phyloP scores from a whole-genome alignment of 2,797 vertebrate species.

The Trachops cirrhosus region DNA sequence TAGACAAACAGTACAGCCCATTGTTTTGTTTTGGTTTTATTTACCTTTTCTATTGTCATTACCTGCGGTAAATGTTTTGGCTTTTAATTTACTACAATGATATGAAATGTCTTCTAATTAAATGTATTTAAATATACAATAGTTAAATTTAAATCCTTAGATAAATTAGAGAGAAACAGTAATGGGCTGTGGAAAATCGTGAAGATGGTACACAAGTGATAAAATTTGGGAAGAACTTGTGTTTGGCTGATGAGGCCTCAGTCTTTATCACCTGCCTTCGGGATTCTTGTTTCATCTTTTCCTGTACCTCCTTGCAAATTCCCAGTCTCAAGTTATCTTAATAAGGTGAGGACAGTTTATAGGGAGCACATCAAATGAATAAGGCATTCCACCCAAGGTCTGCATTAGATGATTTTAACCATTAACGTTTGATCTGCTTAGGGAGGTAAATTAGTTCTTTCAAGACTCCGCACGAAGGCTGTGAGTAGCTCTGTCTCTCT shows the following conservation, averaged over 20 bases:
- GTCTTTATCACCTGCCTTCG: fast-evolving
- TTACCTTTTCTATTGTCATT: background rate
- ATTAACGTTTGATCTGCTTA: background rate
- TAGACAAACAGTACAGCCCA: background rate
- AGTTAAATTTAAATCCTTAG: background rate
- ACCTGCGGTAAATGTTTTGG: background rate
- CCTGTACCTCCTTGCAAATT: background rate
- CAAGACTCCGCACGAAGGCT: background rate
- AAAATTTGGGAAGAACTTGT: background rate
- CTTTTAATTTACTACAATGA: background rate
- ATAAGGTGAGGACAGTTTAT: background rate
- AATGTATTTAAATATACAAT: background rate
- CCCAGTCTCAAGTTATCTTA: too few relatives aligned
- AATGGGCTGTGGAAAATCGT: fast-evolving
- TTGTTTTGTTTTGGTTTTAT: background rate
- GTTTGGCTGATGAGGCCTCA: background rate
- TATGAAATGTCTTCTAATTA: background rate
- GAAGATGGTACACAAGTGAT: background rate
- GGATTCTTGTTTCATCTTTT: background rate
- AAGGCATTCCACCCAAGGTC: background rate
- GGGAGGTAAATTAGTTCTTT: background rate
- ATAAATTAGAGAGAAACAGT: background rate
- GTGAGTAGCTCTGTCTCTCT: background rate
- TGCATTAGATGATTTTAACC: background rate
- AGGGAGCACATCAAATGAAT: background rate